phyloP scores from a whole-genome alignment of 2,888 invertebrate species.

The Nomada ruficornis region DNA sequence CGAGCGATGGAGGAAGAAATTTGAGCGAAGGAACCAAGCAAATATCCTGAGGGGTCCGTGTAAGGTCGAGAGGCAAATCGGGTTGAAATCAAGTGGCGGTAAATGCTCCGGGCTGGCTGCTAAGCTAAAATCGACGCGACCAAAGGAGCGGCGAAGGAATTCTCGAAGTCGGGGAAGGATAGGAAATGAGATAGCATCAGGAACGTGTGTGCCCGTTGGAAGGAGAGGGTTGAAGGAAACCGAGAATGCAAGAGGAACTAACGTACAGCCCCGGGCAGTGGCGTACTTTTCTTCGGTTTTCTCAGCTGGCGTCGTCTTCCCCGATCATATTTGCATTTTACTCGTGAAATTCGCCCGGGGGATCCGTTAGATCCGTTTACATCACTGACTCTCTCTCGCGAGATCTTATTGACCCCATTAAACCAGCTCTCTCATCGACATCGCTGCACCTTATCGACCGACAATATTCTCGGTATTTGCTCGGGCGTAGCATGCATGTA shows the following conservation, averaged over 20 bases:
- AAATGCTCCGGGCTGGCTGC: conserved; percentile 74
- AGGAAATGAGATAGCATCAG: conserved; percentile 27
- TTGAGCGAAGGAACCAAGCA: conserved; percentile 76
- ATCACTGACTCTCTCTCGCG: conserved; percentile 57
- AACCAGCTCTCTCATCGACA: conserved; percentile 49
- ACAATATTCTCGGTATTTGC: conserved; percentile 50
- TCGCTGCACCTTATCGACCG: conserved; percentile 50
- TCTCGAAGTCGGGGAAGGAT: conserved; percentile 32
- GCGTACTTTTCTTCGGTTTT: conserved; percentile 64
- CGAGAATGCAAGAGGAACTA: conserved; percentile 44
- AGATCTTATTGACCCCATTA: conserved; percentile 68
- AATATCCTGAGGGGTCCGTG: conserved; percentile 76
- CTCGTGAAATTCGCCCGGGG: conserved; percentile 73
- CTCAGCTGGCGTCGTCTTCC: conserved; percentile 64
- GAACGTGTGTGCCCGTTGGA: conserved; percentile 20
- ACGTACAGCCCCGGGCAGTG: conserved; percentile 56
- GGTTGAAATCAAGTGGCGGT: conserved; percentile 80
- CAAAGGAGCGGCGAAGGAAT: conserved; percentile 46
- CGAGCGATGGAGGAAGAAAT: conserved; percentile 68
- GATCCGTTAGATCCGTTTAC: conserved; percentile 72
- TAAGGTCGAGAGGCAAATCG: conserved; percentile 74
- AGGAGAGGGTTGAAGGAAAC: conserved; percentile 40
- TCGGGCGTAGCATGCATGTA: neutral
- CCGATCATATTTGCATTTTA: conserved; percentile 77
- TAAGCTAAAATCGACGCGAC: conserved; percentile 60